Evolutionary conservation across 2,797 vertebrate species (phyloP).

Genomic region (Lates japonicus): DNA sequence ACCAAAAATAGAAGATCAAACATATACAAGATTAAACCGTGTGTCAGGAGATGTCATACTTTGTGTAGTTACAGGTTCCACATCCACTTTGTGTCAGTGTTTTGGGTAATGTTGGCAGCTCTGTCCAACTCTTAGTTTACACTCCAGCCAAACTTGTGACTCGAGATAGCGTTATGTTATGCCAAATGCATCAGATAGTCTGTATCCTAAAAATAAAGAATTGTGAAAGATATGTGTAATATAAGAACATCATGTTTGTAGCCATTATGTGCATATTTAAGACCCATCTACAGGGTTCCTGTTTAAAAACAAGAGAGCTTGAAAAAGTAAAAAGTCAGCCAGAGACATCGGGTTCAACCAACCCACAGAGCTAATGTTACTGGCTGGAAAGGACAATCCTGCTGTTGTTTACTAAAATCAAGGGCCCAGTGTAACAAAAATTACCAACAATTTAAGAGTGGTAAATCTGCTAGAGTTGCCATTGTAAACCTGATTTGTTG

Average conservation of each 20-base stretch:
- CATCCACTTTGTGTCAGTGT: neutral
- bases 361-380: neutral
- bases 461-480: neutral
- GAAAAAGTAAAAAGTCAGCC: neutral
- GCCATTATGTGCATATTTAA: neutral
- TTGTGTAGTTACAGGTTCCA: no score
- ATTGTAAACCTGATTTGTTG: neutral
- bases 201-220: neutral
- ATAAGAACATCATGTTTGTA: neutral
- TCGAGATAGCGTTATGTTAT: neutral
- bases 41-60: neutral
- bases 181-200: neutral
- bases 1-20: neutral
- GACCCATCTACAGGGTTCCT: neutral
- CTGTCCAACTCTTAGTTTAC: neutral
- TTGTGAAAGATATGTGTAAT: neutral
- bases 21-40: neutral
- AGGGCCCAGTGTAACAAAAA: neutral
- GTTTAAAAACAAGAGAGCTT: neutral
- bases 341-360: neutral
- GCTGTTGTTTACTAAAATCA: neutral
- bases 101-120: neutral
- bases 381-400: neutral
- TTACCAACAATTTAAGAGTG: neutral
- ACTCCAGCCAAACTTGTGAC: conserved; percentile 1